Evolutionary conservation across 2,113 vertebrate species (phyloP).

Genomic region (Cromileptes altivelis): DNA sequence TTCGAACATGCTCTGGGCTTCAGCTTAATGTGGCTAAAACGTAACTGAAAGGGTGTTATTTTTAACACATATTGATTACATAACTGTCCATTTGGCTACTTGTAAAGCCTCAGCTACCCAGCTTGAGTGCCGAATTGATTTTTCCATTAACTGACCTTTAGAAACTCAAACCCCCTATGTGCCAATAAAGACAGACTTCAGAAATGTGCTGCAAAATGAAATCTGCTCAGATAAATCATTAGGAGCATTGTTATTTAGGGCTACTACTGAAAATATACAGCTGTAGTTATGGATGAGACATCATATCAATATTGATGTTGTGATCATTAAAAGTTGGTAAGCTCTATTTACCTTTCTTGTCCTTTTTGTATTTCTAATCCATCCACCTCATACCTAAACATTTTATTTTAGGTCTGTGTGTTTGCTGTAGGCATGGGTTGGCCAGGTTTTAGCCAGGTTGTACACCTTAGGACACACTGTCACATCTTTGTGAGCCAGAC

Average conservation of each 20-base stretch:
- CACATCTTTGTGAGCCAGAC: slow-evolving; percentile 51
- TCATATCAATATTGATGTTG: not conserved
- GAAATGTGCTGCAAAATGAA: slow-evolving; percentile 8
- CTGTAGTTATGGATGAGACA: not conserved
- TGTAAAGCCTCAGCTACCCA: slow-evolving; percentile 26
- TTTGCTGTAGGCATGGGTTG: not conserved
- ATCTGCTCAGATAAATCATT: not conserved
- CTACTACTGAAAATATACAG: not conserved
- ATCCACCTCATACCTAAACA: no score
- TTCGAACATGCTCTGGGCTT: not conserved
- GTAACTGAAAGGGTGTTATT: slow-evolving; percentile 48
- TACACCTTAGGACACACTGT: slow-evolving; percentile 54
- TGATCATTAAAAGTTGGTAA: not conserved
- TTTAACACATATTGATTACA: slow-evolving; percentile 55
- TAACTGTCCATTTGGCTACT: slow-evolving; percentile 62
- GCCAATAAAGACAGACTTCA: slow-evolving; percentile 16
- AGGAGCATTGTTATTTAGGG: not conserved
- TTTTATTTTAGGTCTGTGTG: not conserved
- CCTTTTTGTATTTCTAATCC: not conserved
- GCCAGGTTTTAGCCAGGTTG: slow-evolving; percentile 26
- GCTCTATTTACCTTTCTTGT: not conserved
- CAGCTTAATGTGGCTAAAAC: slow-evolving; percentile 41
- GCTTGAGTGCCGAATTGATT: slow-evolving; percentile 57
- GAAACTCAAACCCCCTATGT: slow-evolving; percentile 15
- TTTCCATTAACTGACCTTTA: slow-evolving; percentile 60